phyloP scores from a whole-genome alignment of 2,113 vertebrate species.

The Sterna hirundo region DNA sequence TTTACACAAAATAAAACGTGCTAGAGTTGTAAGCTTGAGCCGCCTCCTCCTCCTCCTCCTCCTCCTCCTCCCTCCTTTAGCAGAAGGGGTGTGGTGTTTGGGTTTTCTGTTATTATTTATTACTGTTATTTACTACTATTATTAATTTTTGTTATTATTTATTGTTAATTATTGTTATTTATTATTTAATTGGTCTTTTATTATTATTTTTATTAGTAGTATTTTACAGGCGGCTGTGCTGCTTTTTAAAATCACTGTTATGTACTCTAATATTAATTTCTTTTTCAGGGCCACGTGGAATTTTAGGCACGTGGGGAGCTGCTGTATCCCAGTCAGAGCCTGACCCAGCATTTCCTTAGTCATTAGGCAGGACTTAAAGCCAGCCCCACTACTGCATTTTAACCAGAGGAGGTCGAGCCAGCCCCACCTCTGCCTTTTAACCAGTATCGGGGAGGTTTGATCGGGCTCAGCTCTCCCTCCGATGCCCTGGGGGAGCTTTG shows the following conservation, averaged over 20 bases:
- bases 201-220: neutral
- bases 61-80: neutral
- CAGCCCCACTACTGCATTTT: neutral
- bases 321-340: neutral
- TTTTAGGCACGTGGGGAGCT: neutral
- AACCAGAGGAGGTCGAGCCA: neutral
- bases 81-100: neutral
- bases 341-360: neutral
- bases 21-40: conserved; percentile 66
- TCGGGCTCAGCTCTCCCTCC: accelerated
- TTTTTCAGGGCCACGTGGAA: neutral
- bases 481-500: neutral
- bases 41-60: neutral
- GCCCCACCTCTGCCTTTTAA: neutral
- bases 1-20: conserved; percentile 68
- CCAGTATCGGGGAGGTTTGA: accelerated
- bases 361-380: neutral
- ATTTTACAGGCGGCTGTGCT: neutral
- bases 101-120: neutral
- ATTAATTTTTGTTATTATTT: neutral
- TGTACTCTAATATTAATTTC: neutral
- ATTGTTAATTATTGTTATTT: neutral
- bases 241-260: neutral
- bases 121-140: neutral
- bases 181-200: neutral